phyloP scores from a whole-genome alignment of 2,113 vertebrate species.

The Stegastes partitus region DNA sequence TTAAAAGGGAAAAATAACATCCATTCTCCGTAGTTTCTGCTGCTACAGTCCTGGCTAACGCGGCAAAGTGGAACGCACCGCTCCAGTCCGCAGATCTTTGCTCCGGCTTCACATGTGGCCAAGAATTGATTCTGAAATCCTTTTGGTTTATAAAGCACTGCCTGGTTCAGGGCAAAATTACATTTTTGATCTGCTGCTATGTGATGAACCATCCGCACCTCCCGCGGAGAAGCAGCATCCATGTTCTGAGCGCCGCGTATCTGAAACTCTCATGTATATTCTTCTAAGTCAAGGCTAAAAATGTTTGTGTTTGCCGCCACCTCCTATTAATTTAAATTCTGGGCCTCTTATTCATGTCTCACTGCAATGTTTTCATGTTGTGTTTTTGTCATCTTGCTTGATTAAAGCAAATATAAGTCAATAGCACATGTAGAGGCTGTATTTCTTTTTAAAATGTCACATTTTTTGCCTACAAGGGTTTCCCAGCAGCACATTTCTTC shows the following conservation, averaged over 20 bases:
- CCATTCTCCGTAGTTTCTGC: neutral
- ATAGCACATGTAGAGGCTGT: too few species aligned
- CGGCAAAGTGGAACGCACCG: slow-evolving; percentile 2
- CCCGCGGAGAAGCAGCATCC: slow-evolving; percentile 26
- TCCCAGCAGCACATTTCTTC: too few species aligned
- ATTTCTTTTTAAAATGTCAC: too few species aligned
- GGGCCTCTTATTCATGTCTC: neutral
- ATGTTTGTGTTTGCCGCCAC: neutral
- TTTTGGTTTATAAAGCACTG: slow-evolving; percentile 22
- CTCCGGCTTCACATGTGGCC: slow-evolving; percentile 3
- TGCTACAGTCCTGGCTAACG: neutral
- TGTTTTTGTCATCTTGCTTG: neutral
- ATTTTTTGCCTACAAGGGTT: too few species aligned
- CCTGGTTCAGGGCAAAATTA: slow-evolving; percentile 18
- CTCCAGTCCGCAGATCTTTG: neutral
- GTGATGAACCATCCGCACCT: slow-evolving; percentile 26
- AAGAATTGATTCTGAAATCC: slow-evolving; percentile 29
- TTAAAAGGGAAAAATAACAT: slow-evolving; percentile 3
- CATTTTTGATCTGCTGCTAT: slow-evolving; percentile 38
- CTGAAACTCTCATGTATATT: neutral
- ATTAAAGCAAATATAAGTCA: too few species aligned
- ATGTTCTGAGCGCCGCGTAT: slow-evolving; percentile 1
- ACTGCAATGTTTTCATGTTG: neutral
- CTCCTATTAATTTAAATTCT: neutral
- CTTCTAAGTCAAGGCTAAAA: slow-evolving; percentile 6